Evolutionary conservation across 2,888 invertebrate genomes (phyloP).

Genomic region (Polydrusus cervinus): DNA sequence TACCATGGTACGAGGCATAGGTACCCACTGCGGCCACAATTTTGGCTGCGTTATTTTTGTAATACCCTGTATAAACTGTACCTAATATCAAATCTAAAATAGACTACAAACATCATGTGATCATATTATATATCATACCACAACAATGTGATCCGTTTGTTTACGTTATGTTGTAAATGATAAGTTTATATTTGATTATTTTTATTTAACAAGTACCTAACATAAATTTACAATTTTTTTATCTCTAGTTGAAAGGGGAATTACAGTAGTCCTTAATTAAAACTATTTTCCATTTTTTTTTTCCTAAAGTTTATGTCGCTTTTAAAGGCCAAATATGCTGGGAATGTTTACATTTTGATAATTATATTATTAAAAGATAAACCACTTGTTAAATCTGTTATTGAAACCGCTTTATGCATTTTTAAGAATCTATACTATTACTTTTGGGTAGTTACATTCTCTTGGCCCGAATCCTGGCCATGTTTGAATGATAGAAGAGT

Average conservation of each 20-base stretch:
- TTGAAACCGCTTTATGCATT: too few relatives aligned
- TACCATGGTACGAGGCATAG: too few relatives aligned
- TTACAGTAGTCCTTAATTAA: not conserved
- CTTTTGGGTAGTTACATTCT: too few relatives aligned
- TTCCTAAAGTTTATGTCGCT: not conserved
- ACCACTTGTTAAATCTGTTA: not conserved
- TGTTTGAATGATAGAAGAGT: too few relatives aligned
- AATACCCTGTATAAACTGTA: too few relatives aligned
- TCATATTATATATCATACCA: not conserved
- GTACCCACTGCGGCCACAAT: too few relatives aligned
- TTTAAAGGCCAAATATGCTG: not conserved
- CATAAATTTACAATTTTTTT: not conserved
- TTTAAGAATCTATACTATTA: too few relatives aligned
- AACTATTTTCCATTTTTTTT: not conserved
- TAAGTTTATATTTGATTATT: not conserved
- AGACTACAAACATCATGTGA: too few relatives aligned
- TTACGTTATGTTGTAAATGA: not conserved
- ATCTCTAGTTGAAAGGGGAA: not conserved
- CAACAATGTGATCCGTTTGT: not conserved
- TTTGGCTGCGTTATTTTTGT: too few relatives aligned
- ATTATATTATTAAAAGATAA: not conserved
- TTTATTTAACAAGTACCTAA: constrained; percentile 12
- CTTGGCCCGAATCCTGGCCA: too few relatives aligned
- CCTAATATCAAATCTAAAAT: too few relatives aligned
- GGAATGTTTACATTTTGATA: constrained; percentile 4